These are phyloP conservation scores for Apamea sordens DNA, from an alignment of 2,888 invertebrate species.

Conservation along the genomic window DNA sequence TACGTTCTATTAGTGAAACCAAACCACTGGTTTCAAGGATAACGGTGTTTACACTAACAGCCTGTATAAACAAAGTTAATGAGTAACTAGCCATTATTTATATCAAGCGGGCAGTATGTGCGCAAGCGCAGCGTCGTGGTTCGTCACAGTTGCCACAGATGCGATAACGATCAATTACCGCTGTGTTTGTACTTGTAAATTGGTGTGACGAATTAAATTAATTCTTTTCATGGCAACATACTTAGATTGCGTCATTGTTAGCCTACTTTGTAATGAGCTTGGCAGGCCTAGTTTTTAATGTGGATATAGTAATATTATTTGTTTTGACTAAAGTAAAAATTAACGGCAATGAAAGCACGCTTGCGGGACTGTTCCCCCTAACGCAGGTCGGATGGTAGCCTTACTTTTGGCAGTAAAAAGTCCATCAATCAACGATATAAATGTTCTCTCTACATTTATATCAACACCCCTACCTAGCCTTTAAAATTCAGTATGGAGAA, in stretches of 20 bases:
- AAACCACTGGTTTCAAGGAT: too few species aligned
- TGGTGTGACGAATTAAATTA: constrained; percentile 55
- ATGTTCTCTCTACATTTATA: not conserved
- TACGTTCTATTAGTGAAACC: too few species aligned
- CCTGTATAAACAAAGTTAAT: constrained; percentile 37
- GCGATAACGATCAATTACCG: constrained; percentile 57
- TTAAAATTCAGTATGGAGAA: not conserved
- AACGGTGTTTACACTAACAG: too few species aligned
- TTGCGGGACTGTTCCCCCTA: not conserved
- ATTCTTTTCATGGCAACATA: constrained; percentile 16
- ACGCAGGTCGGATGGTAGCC: not conserved
- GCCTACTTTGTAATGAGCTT: not conserved
- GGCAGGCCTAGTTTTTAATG: not conserved
- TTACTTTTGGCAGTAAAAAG: too few species aligned
- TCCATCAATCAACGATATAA: not conserved
- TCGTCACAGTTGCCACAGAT: constrained; percentile 53
- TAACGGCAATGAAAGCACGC: not conserved
- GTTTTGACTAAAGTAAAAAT: not conserved
- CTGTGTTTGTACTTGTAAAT: constrained; percentile 39
- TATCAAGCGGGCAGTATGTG: constrained; percentile 28
- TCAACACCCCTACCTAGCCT: not conserved
- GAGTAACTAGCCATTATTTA: constrained; percentile 26
- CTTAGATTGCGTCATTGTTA: constrained; percentile 20
- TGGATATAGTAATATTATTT: not conserved
- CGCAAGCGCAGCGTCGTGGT: constrained; percentile 43